Percentiles rank a stretch among this genome's conserved stretches.
Evolutionary conservation across 2,113 vertebrate genomes (phyloP).

Genomic region (Pardalotus punctatus): DNA sequence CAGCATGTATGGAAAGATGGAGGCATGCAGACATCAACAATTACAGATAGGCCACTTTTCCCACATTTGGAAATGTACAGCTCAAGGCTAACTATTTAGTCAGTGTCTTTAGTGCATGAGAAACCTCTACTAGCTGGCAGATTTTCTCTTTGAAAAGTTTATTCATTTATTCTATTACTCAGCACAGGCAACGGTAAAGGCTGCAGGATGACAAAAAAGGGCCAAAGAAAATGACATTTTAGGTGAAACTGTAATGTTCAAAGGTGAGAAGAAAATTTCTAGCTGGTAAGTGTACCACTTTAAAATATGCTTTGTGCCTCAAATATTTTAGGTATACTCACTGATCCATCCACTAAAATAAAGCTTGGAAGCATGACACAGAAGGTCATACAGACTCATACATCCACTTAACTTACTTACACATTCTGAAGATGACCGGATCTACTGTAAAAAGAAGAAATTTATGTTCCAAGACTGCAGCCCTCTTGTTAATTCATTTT

Average conservation of each 20-base stretch:
- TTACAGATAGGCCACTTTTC: conserved; percentile 41
- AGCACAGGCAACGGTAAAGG: neutral
- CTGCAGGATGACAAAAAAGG: neutral
- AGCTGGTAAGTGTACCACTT: neutral
- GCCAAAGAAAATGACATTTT: conserved; percentile 7
- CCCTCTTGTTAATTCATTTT: neutral
- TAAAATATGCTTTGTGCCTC: neutral
- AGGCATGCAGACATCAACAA: conserved; percentile 43
- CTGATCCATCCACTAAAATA: neutral
- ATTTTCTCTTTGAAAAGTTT: neutral
- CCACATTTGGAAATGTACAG: conserved; percentile 44
- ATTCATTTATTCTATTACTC: conserved; percentile 22
- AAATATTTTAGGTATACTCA: neutral
- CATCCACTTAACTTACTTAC: neutral
- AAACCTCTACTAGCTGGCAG: neutral
- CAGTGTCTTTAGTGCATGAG: neutral
- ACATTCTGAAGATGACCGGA: neutral
- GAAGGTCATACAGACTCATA: neutral
- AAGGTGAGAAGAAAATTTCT: neutral
- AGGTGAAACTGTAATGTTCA: neutral
- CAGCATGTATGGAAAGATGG: conserved; percentile 48
- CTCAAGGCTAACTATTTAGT: conserved; percentile 11
- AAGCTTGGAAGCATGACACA: neutral
- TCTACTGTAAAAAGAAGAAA: neutral
- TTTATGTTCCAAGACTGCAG: neutral